These are phyloP conservation scores for Borostomias antarcticus DNA, from an alignment of 2,797 vertebrate species.

Conservation along the genomic window DNA sequence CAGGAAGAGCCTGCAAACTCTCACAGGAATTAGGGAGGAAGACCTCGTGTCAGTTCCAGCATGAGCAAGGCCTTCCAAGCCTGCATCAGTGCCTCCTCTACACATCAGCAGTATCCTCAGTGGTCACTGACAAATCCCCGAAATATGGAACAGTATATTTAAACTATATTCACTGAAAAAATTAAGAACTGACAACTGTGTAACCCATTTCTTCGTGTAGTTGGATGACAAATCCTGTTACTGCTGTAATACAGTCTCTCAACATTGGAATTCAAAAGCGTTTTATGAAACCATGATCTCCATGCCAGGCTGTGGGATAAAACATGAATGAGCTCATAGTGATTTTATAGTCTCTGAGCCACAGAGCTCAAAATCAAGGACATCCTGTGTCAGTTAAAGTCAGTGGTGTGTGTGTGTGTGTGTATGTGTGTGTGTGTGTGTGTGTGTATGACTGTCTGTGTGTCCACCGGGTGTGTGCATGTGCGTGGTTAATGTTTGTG, in stretches of 20 bases:
- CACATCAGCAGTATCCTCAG: too few relatives aligned
- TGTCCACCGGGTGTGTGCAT: too few relatives aligned
- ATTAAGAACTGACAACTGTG: too few relatives aligned
- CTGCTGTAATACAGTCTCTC: too few relatives aligned
- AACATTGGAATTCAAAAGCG: too few relatives aligned
- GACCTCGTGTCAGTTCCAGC: neutral
- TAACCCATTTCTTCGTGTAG: neutral
- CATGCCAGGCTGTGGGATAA: neutral
- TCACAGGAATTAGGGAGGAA: neutral
- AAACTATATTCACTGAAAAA: too few relatives aligned
- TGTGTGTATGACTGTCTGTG: neutral
- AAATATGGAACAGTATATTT: too few relatives aligned
- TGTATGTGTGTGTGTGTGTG: neutral
- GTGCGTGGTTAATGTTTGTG: too few relatives aligned
- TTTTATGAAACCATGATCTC: neutral
- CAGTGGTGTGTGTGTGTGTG: neutral
- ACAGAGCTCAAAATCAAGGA: neutral
- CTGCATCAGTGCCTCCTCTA: neutral
- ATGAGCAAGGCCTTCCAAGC: neutral
- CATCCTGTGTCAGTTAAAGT: neutral
- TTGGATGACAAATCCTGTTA: neutral
- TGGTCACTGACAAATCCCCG: too few relatives aligned
- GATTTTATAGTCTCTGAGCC: constrained; percentile 4
- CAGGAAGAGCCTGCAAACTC: neutral
- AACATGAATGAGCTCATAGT: neutral